Evolutionary conservation across 2,113 vertebrate genomes (phyloP).

Genomic region (Elachura formosa): DNA sequence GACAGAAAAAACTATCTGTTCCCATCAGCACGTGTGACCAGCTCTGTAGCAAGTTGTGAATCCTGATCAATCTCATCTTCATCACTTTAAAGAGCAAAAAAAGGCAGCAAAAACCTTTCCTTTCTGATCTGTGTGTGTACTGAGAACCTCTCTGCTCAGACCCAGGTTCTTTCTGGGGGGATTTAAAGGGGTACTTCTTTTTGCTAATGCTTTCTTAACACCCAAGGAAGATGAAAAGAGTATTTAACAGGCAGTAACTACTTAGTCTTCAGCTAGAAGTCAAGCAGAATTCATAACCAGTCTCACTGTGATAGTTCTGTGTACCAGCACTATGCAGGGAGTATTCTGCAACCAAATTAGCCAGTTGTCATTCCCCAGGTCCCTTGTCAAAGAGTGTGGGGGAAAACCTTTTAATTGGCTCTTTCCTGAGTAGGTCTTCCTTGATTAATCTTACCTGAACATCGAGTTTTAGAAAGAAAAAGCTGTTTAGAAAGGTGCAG

Average conservation of each 20-base stretch:
- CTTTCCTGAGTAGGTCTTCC: neutral
- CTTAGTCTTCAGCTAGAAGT: neutral
- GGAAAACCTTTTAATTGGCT: neutral
- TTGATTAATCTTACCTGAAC: neutral
- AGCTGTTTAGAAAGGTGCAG: neutral
- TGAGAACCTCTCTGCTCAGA: neutral
- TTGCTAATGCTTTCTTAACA: neutral
- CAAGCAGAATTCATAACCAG: neutral
- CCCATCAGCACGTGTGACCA: neutral
- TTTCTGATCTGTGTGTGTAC: neutral
- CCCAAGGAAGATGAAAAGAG: neutral
- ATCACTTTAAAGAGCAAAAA: neutral
- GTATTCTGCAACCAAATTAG: neutral
- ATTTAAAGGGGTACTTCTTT: neutral
- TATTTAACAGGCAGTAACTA: neutral
- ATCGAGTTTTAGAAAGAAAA: neutral
- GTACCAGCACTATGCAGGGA: neutral
- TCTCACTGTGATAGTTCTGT: neutral
- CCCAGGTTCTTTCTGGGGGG: neutral
- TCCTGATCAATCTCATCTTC: neutral
- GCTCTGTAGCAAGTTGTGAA: neutral
- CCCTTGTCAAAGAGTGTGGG: neutral
- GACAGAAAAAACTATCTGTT: neutral
- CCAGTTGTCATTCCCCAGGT: neutral
- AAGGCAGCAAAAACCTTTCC: neutral